Percentiles rank a stretch among this genome's conserved stretches.
Conservation (phyloP, 1,140 invertebrate species). For the Cardiocondyla obscurior region DNA sequence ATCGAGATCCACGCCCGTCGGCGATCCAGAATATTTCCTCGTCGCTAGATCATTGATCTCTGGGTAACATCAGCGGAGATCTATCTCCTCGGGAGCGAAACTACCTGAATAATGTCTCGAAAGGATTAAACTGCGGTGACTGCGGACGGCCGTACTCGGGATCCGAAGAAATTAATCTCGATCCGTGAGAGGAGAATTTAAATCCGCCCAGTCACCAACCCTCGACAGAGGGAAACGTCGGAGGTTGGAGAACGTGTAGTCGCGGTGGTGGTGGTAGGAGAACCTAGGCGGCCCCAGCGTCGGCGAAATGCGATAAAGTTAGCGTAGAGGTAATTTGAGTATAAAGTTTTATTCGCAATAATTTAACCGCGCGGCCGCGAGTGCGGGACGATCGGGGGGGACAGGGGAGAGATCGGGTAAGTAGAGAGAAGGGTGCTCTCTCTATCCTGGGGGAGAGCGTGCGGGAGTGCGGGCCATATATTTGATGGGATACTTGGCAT, state of each 20-base stretch:
- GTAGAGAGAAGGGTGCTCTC: constrained; percentile 45
- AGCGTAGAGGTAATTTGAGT: constrained; percentile 82
- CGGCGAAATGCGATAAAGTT: constrained; percentile 82
- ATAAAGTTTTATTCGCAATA: constrained; percentile 85
- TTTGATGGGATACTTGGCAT: constrained; percentile 84
- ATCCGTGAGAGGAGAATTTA: constrained; percentile 52
- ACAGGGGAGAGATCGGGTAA: constrained; percentile 32
- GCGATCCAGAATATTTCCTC: constrained; percentile 4
- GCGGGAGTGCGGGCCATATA: constrained; percentile 80
- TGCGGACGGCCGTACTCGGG: not conserved
- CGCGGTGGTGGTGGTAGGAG: constrained; percentile 28
- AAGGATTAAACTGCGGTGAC: not conserved
- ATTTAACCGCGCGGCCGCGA: constrained; percentile 75
- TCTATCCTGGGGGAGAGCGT: constrained; percentile 60
- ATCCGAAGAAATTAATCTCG: constrained; percentile 58
- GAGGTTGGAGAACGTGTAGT: constrained; percentile 29
- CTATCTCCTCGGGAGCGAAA: constrained; percentile 8
- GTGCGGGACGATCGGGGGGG: constrained; percentile 44
- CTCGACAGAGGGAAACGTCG: constrained; percentile 18
- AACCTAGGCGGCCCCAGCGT: constrained; percentile 14
- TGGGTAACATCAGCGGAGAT: not conserved
- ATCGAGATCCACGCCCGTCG: constrained; percentile 47
- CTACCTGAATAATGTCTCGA: not conserved
- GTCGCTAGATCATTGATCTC: constrained; percentile 22
- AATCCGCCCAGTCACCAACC: constrained; percentile 34